These are phyloP conservation scores for Tenualosa ilisha DNA, from an alignment of 2,797 vertebrate species.

Conservation along the genomic window DNA sequence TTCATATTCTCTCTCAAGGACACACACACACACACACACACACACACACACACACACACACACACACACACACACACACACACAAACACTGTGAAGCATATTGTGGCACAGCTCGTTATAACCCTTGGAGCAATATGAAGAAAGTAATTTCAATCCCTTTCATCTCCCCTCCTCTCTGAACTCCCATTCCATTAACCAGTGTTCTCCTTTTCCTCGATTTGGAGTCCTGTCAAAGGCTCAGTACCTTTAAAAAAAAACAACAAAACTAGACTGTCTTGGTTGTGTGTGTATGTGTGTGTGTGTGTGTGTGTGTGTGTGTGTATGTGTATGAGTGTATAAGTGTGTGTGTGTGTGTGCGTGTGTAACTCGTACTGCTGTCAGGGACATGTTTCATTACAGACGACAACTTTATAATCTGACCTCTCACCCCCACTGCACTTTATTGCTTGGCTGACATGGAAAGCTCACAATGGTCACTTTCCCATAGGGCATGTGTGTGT, in stretches of 20 bases:
- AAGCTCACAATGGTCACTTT: slow-evolving; percentile 62
- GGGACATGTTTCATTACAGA: slow-evolving; percentile 46
- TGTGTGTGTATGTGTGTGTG: neutral
- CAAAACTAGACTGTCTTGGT: neutral
- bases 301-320: neutral
- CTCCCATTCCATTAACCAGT: too few relatives aligned
- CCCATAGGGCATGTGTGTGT: slow-evolving; percentile 49
- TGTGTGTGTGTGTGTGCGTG: neutral
- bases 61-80: neutral
- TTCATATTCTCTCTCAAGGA: too few relatives aligned
- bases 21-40: too few relatives aligned
- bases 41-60: neutral
- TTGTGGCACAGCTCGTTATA: neutral
- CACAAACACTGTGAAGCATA: neutral
- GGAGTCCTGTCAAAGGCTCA: neutral
- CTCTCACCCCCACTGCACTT: slow-evolving; percentile 62
- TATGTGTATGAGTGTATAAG: neutral
- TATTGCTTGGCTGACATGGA: slow-evolving; percentile 46
- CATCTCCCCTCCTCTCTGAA: neutral
- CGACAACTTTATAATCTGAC: slow-evolving; percentile 56
- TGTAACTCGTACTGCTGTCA: neutral
- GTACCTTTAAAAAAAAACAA: neutral
- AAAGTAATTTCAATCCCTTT: neutral
- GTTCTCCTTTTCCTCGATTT: neutral
- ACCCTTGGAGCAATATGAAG: neutral